Conservation (phyloP, 2,113 vertebrate genomes). For the Sardina pilchardus region DNA sequence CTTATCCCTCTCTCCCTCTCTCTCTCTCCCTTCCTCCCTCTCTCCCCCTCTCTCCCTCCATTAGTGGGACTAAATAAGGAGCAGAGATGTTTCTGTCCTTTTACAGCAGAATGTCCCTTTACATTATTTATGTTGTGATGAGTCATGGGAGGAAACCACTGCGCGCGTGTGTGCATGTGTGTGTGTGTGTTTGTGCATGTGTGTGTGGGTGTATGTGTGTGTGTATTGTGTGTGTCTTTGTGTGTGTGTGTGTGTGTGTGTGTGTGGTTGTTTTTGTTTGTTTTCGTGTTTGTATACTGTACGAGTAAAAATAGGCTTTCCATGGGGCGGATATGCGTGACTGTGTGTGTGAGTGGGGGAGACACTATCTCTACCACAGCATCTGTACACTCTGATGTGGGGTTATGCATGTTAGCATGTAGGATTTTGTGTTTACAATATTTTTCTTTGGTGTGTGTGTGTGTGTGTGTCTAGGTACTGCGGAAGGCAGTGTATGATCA, state of each 20-base stretch:
- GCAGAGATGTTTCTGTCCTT: conserved; percentile 27
- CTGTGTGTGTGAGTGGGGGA: no score
- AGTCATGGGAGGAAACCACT: conserved; percentile 19
- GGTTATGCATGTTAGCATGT: no score
- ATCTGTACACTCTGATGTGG: no score
- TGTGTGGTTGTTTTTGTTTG: not conserved
- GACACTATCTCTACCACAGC: no score
- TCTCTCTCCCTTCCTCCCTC: not conserved
- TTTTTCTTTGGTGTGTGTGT: not conserved
- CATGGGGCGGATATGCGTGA: no score
- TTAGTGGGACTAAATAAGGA: conserved; percentile 36
- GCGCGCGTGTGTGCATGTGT: conserved; percentile 17
- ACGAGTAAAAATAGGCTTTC: no score
- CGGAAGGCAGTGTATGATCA: conserved; percentile 71
- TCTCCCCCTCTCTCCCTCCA: not conserved
- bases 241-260: conserved; percentile 44
- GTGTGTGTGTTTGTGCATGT: conserved; percentile 15
- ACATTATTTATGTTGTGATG: conserved; percentile 44
- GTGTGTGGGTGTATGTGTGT: not conserved
- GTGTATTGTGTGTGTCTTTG: conserved; percentile 36
- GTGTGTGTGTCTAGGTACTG: conserved; percentile 57
- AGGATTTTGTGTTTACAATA: no score
- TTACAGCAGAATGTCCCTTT: conserved; percentile 38
- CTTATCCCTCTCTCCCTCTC: conserved; percentile 24
- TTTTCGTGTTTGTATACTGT: not conserved